phyloP scores from a whole-genome alignment of 2,888 invertebrate species.

The Hemithea aestivaria region DNA sequence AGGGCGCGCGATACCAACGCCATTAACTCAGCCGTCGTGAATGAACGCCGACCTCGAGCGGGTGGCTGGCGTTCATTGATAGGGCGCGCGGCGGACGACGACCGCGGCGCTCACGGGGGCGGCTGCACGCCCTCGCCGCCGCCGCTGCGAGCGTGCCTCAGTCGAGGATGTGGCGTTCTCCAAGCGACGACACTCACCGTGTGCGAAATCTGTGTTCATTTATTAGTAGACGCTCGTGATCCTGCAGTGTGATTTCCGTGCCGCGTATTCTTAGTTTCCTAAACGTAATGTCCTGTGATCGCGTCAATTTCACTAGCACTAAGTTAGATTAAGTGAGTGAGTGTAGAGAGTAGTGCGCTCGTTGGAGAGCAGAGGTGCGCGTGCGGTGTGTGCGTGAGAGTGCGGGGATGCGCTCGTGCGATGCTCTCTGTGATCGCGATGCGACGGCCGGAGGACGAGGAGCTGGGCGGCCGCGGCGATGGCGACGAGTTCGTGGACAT shows the following conservation, averaged over 20 bases:
- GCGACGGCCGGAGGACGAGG: conserved; percentile 86
- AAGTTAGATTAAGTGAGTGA: conserved; percentile 46
- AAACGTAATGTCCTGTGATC: conserved; percentile 71
- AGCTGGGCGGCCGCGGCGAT: conserved; percentile 71
- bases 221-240: conserved; percentile 63
- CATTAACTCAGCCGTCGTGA: conserved; percentile 75
- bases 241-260: conserved; percentile 52
- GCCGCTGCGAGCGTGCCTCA: conserved; percentile 72
- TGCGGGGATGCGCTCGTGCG: conserved; percentile 74
- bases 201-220: conserved; percentile 75
- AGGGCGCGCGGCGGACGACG: conserved; percentile 70
- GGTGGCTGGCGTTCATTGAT: conserved; percentile 70
- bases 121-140: conserved; percentile 66
- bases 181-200: conserved; percentile 67
- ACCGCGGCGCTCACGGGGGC: conserved; percentile 66
- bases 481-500: conserved; percentile 91
- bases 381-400: conserved; percentile 55
- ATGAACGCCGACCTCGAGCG: conserved; percentile 74
- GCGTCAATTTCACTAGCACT: conserved; percentile 61
- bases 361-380: conserved; percentile 45
- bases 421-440: conserved; percentile 84
- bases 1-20: conserved; percentile 67
- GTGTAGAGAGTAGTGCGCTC: conserved; percentile 31
- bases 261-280: conserved; percentile 50
- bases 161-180: conserved; percentile 77